Evolutionary conservation across 2,113 vertebrate species (phyloP).

Genomic region (Donacobius atricapilla): DNA sequence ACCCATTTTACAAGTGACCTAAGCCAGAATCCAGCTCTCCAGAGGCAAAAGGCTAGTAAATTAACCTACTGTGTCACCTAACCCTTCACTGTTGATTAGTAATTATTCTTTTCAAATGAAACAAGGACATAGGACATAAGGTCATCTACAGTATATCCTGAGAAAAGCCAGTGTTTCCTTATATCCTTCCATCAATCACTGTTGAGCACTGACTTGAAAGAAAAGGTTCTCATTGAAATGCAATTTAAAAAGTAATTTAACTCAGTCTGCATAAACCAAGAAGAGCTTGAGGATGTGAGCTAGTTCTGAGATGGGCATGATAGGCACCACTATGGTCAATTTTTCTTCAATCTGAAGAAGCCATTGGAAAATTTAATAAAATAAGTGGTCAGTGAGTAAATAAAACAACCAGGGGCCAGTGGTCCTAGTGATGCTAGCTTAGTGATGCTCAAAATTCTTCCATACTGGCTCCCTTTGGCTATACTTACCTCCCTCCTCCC

Average conservation of each 20-base stretch:
- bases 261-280: slow-evolving; percentile 22
- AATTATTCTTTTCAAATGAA: slow-evolving; percentile 72
- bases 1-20: slow-evolving; percentile 63
- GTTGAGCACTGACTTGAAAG: slow-evolving; percentile 40
- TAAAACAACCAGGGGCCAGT: not conserved
- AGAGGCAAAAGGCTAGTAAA: slow-evolving; percentile 64
- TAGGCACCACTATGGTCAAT: not conserved
- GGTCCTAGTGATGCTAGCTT: not conserved
- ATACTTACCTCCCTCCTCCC: not conserved
- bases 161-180: slow-evolving; percentile 64
- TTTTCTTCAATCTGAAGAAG: not conserved
- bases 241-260: slow-evolving; percentile 61
- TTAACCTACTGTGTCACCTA: slow-evolving; percentile 71
- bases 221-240: slow-evolving; percentile 56
- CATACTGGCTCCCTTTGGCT: not conserved
- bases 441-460: not conserved
- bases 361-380: not conserved
- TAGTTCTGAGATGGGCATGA: not conserved
- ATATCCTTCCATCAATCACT: slow-evolving; percentile 52
- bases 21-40: slow-evolving; percentile 44
- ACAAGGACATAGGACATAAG: slow-evolving; percentile 63
- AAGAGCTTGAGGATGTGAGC: not conserved
- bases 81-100: slow-evolving; percentile 70
- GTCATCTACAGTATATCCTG: slow-evolving; percentile 51
- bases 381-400: not conserved